These are phyloP conservation scores for Halichoerus grypus DNA, from an alignment of 2,113 vertebrate genomes.

Conservation along the genomic window DNA sequence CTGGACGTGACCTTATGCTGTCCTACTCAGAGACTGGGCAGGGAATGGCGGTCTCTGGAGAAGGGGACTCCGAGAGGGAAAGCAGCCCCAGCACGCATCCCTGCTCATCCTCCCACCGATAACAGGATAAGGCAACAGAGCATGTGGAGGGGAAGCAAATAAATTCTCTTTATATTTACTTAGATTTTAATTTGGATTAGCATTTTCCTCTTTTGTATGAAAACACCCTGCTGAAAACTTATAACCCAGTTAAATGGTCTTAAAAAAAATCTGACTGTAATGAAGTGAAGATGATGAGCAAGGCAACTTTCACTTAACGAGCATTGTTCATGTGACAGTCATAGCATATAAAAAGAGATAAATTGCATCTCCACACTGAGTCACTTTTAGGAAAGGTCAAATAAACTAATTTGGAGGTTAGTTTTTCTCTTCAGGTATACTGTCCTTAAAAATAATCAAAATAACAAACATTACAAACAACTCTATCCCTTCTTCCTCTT, in stretches of 20 bases:
- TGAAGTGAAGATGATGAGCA: neutral
- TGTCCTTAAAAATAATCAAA: constrained; percentile 50
- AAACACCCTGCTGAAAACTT: neutral
- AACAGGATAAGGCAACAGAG: neutral
- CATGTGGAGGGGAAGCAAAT: neutral
- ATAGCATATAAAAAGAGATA: neutral
- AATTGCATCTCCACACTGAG: neutral
- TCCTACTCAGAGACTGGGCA: neutral
- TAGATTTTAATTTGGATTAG: neutral
- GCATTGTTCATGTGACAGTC: neutral
- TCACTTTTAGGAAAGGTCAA: constrained; percentile 52
- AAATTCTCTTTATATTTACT: neutral
- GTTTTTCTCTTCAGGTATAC: neutral
- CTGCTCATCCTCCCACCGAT: neutral
- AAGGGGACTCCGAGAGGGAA: neutral
- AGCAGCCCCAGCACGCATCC: neutral
- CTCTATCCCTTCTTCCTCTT: neutral
- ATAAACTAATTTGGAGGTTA: neutral
- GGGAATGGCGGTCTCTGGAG: neutral
- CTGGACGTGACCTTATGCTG: neutral
- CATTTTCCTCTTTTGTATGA: constrained; percentile 10
- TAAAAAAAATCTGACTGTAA: constrained; percentile 6
- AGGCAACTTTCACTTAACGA: constrained; percentile 13
- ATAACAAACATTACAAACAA: neutral
- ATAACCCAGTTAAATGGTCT: neutral